Conservation (phyloP, 1,140 invertebrate genomes). For the Diorhabda elongata region DNA sequence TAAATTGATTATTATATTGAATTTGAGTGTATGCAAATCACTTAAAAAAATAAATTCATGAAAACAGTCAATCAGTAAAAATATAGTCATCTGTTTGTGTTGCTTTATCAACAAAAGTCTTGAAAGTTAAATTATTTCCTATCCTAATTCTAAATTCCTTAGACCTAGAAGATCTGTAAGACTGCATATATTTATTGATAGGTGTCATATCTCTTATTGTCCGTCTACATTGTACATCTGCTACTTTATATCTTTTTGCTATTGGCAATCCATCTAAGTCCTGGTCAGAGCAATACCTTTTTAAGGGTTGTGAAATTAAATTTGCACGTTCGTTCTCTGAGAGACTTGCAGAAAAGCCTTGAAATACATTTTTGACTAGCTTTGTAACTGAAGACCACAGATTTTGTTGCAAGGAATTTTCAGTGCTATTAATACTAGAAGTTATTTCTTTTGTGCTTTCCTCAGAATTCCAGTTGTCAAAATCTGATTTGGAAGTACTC, state of each 20-base stretch:
- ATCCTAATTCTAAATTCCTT: not conserved
- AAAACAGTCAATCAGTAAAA: not conserved
- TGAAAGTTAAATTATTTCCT: slow-evolving; percentile 4
- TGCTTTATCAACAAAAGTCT: slow-evolving; percentile 27
- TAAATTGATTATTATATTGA: too few species aligned
- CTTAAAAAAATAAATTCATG: too few species aligned
- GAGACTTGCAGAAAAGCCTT: slow-evolving; percentile 16
- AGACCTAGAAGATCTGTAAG: not conserved
- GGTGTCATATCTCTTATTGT: slow-evolving; percentile 26
- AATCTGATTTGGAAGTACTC: not conserved
- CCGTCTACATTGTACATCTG: slow-evolving; percentile 33
- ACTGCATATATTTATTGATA: slow-evolving; percentile 1
- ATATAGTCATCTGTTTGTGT: slow-evolving; percentile 33
- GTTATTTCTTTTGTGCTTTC: slow-evolving; percentile 1
- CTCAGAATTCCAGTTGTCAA: not conserved
- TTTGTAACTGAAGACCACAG: slow-evolving; percentile 33
- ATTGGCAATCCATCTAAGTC: slow-evolving; percentile 19
- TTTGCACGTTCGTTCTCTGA: not conserved
- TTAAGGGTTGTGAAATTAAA: slow-evolving; percentile 17
- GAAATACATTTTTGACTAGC: slow-evolving; percentile 28
- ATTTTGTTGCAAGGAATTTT: not conserved
- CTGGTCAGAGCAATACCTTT: slow-evolving; percentile 21
- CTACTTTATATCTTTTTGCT: slow-evolving; percentile 35
- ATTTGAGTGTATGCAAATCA: too few species aligned
- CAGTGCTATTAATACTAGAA: not conserved